Evolutionary conservation across 2,113 vertebrate species (phyloP), one percentile per base, ranked within the genome.

Genomic region (Picathartes gymnocephalus): DNA sequence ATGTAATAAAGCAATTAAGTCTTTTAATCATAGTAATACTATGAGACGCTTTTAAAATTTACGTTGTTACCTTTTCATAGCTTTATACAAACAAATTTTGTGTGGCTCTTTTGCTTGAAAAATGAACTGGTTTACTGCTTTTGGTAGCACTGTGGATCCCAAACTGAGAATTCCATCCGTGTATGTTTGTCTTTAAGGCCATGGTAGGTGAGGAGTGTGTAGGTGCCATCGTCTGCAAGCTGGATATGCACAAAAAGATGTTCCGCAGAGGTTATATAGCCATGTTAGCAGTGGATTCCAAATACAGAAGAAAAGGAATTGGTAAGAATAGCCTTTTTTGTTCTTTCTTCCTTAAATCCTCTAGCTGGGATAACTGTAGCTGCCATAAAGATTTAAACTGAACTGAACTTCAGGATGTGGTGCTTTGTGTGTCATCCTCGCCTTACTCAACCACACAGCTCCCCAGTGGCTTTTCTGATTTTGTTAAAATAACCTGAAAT

Each of bases 211-310:
- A 99, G 92, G 99, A 99, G 98, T 99, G 99, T 98, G 99, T 99
- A 93, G 99, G 99, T 98, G 99, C 99, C 98, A 99, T 99, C 80
- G 99, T 99, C 96, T 99, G 99, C 98, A 99, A 99, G 98, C 98
- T 99, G 97, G 99, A 99, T 98, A 99, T 99, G 99, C 99, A 99
- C 98, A 99, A 99, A 99, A 99, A 99, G 98, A 99, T 99, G 99
- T 99, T 99, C 96, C 99, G 99, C 93, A 98, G 99, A 92, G 99
- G 99, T 97, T 99, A 99, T 98, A 99, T 99, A 95, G 99, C 99
- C 98, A 99, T 99, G 99, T 98, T 99, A 97, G 99, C 99, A 53
- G 99, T 99, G 98, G 99, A 99, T 98, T 99, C 99, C 96, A 99
- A 99, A 98, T 99, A 99, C 98, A 99, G 99, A 98, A 99, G 99